A percentile compares a stretch with the other conserved stretches of the same genome.
phyloP scores from a whole-genome alignment of 2,113 vertebrate genomes.

The Oryzias celebensis region DNA sequence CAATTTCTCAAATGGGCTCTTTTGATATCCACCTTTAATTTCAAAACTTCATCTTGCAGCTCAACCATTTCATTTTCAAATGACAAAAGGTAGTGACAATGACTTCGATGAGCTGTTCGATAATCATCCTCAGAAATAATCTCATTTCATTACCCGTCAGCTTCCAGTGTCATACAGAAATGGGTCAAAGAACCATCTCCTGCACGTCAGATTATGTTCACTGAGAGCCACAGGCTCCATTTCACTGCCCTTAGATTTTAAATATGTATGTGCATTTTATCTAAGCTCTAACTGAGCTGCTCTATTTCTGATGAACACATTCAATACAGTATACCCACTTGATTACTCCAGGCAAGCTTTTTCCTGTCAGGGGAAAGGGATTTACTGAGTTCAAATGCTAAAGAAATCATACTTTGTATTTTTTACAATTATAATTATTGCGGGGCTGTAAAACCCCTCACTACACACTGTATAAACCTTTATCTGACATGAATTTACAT shows the following conservation, averaged over 20 bases:
- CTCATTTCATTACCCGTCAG: constrained; percentile 1
- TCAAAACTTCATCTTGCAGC: no score
- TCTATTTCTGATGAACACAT: constrained; percentile 10
- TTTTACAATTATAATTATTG: no score
- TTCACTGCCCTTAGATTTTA: neutral
- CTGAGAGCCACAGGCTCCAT: neutral
- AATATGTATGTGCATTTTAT: constrained; percentile 16
- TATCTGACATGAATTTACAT: no score
- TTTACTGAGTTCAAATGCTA: constrained; percentile 37
- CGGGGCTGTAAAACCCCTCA: no score
- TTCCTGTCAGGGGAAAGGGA: constrained; percentile 20
- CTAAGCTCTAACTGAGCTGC: constrained; percentile 17
- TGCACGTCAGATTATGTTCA: neutral
- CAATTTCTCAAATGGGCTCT: no score
- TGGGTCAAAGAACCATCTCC: constrained; percentile 14
- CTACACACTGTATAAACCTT: no score
- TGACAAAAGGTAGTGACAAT: neutral
- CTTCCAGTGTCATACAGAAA: constrained; percentile 6
- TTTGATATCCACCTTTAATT: no score
- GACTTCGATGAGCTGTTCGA: neutral
- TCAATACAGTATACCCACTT: constrained; percentile 14
- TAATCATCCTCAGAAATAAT: constrained; percentile 3
- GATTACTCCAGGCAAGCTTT: constrained; percentile 41
- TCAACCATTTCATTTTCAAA: neutral
- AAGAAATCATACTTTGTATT: no score